Conservation (phyloP, 2,888 invertebrate genomes). For the Drosophila atripex region DNA sequence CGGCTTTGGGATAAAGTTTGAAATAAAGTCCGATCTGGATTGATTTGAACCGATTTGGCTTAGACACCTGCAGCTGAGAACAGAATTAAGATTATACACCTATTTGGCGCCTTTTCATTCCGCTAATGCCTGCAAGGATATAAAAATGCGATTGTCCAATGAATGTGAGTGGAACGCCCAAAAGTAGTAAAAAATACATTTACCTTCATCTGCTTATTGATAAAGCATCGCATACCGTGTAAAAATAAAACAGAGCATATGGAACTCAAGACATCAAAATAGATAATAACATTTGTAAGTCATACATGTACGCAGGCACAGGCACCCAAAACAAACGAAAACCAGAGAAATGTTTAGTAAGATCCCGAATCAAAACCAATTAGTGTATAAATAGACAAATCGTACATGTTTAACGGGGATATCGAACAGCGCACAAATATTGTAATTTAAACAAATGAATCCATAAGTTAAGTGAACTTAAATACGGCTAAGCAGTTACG, state of each 20-base stretch:
- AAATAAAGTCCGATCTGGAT: neutral
- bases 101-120: neutral
- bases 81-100: no score
- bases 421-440: constrained; percentile 69
- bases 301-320: neutral
- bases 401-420: constrained; percentile 45
- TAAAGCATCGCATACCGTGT: neutral
- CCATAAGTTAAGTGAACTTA: constrained; percentile 61
- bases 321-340: neutral
- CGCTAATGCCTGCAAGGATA: neutral
- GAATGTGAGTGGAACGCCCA: no score
- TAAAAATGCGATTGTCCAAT: neutral
- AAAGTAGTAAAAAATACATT: no score
- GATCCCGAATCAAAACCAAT: constrained; percentile 36
- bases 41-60: neutral
- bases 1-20: no score
- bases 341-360: constrained; percentile 5
- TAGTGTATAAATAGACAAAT: constrained; percentile 59
- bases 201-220: no score
- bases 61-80: neutral
- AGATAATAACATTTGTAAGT: neutral
- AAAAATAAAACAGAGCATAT: neutral
- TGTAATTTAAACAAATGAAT: constrained; percentile 58
- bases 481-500: constrained; percentile 53
- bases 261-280: neutral